Base-by-base conservation (phyloP, 2,888 invertebrate species). In the Aphidoletes aphidimyza region DNA sequence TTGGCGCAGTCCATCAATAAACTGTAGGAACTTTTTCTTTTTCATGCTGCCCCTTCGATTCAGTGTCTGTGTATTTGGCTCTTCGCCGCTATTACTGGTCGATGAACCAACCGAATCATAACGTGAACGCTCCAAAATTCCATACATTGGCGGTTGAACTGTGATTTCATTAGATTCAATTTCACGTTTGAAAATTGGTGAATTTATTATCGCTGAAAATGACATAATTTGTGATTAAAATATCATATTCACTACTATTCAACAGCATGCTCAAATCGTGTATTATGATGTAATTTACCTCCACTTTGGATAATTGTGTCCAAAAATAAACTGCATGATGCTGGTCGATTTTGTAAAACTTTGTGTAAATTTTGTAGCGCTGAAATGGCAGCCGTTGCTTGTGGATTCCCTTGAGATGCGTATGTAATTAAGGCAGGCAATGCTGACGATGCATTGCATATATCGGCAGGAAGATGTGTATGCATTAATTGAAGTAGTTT, bases 401-500 rank as follows among this genome's bases (percentile, higher is more conserved):
- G 95, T 84, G 95, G 94, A 88, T 93, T 93, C n/a, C 94, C 94
- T 84, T 92, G 92, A 45, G 95, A 93, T 5, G 97, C 97, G 87
- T 95, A 94, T 1, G 94, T 93, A 88, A 97, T 91, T 84, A 98
- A 91, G 86, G 94, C 93, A 9, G 98, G 97, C 87, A 98, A 91
- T 26, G 97, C 94, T 30, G 97, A 95, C 85, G 95, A 94, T 85
- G 95, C 92, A 88, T 95, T 94, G 89, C 95, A 95, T 88, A 96
- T 94, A 89, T 97, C 96, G 84, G 96, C 93, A 84, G 98, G 98
- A 88, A 98, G 91, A 87, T 97, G 92, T 84, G 94, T 92, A 90
- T 97, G 96, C 88, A 95, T 94, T 89, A 98, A 91, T 90, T 97
- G 95, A 87, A 98, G 91, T 84, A 98, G 91, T 90, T 97, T 97